Evolutionary conservation across 2,888 invertebrate genomes (phyloP), one percentile per base, ranked within the genome.

Genomic region (Hypercompe scribonia): DNA sequence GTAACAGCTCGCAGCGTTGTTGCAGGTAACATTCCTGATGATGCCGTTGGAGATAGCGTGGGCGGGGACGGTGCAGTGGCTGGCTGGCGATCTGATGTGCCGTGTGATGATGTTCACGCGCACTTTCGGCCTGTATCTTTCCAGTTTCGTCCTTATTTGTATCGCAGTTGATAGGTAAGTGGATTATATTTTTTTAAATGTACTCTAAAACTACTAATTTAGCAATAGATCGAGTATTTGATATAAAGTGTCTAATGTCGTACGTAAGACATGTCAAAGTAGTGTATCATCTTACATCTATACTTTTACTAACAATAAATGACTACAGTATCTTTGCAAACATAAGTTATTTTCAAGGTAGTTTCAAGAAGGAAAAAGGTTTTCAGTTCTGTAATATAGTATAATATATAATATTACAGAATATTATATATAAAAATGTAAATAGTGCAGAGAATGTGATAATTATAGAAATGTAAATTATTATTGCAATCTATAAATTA

Each of bases 1-100:
- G n/a, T 68, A 54, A 68, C 34, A 68, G 10, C 18, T 34, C 18
- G 8, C 65, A 61, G 28, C 39, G 39, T 39, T 79, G 78, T 90
- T 92, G 46, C 95, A 98, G 98, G 98, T 98, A 69, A 98, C 98
- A 70, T 97, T 98, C 89, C 96, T 98, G 72, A 97, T 98, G 97
- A 98, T 99, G 98, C 98, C 99, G 36, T 92, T 98, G 89, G 98
- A 99, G 96, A 98, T 98, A 73, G 98, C 96, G 83, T 99, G 99
- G 98, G 97, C 98, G 0, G 96, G 96, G 76, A 98, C 98, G 3
- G 99, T 99, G 71, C 97, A 97, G 84, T 99, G 99, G 99, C 96
- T 96, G 88, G 98, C 97, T 0, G 98, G 98, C 0, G 98, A 99
- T 92, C 95, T 97, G 15, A 97, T 98, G 96, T 99, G 99, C 90